Conservation (phyloP, 2,888 invertebrate species). For the Pecten maximus region DNA sequence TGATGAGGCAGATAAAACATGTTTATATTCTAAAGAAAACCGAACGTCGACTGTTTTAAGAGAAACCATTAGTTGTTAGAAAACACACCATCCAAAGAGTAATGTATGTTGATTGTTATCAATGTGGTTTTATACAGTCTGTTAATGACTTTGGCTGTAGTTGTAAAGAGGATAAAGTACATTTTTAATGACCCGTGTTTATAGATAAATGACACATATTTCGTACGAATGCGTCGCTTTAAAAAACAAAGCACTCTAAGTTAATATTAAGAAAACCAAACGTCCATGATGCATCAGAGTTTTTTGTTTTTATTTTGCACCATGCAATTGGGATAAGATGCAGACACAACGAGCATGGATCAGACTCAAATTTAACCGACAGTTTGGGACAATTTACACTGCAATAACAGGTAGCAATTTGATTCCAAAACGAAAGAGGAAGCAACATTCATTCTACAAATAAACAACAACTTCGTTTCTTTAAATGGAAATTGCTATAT, state of each 20-base stretch:
- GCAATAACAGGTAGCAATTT: no score
- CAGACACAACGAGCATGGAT: no score
- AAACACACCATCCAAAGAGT: not conserved
- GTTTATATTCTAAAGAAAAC: constrained; percentile 29
- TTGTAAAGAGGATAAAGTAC: not conserved
- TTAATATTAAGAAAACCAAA: not conserved
- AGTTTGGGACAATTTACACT: no score
- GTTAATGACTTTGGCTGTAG: not conserved
- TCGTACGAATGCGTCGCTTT: not conserved
- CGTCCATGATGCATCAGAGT: not conserved
- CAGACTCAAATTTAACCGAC: no score
- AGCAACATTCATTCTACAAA: no score
- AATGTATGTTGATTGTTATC: constrained; percentile 5
- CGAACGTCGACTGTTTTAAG: not conserved
- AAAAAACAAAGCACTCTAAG: not conserved
- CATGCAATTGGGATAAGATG: not conserved
- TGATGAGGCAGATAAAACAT: constrained; percentile 23
- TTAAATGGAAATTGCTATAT: no score
- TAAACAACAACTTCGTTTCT: no score
- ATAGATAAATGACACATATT: constrained; percentile 6
- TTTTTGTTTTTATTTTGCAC: not conserved
- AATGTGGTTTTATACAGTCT: constrained; percentile 6
- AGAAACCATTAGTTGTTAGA: not conserved
- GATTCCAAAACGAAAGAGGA: no score
- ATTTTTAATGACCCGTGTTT: constrained; percentile 10